Evolutionary conservation across 1,140 invertebrate species (phyloP).

Genomic region (Heliconius eleuchia): DNA sequence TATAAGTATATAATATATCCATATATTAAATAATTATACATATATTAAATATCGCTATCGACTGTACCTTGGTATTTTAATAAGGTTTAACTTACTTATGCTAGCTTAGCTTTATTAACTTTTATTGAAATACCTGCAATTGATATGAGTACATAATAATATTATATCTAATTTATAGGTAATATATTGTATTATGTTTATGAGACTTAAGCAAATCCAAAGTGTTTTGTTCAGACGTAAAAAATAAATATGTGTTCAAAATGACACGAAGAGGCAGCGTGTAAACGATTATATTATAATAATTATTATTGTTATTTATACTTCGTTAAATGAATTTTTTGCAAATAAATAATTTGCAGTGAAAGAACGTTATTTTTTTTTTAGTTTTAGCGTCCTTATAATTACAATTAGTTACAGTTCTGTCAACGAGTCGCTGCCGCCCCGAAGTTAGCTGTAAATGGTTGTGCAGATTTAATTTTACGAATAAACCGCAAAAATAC

Average conservation of each 20-base stretch:
- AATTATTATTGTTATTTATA: not conserved
- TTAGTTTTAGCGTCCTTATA: not conserved
- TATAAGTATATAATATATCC: not conserved
- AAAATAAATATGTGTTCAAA: not conserved
- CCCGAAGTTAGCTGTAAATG: no score
- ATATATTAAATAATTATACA: no score
- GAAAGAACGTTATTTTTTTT: not conserved
- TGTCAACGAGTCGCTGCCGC: no score
- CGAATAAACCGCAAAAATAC: no score
- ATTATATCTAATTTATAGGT: not conserved
- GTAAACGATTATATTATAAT: not conserved
- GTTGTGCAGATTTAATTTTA: no score
- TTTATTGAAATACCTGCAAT: no score
- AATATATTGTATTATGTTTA: not conserved
- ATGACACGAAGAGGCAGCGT: not conserved
- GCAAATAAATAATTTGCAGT: not conserved
- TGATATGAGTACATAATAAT: not conserved
- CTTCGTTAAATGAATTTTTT: not conserved
- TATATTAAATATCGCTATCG: not conserved
- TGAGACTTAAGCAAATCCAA: not conserved
- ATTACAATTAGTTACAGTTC: no score
- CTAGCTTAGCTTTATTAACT: no score
- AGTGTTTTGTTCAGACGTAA: not conserved
- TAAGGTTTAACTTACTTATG: no score
- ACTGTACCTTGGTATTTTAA: not conserved